Conservation (phyloP, 2,797 vertebrate species). For the Graptemys geographica region DNA sequence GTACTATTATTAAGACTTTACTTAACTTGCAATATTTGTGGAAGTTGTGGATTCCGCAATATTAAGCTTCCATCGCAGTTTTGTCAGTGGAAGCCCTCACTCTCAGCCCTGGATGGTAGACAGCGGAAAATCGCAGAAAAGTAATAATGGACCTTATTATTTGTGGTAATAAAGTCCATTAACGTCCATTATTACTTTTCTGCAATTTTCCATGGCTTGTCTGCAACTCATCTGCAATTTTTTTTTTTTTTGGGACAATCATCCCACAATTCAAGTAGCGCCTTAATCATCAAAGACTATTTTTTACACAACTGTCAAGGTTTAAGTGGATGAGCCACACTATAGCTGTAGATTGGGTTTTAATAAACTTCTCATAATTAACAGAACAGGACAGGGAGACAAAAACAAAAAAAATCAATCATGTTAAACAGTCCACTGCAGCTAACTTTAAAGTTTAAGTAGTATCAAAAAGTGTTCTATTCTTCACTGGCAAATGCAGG, state of each 20-base stretch:
- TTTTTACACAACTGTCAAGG: background rate
- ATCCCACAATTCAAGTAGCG: background rate
- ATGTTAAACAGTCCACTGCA: background rate
- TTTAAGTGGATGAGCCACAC: background rate
- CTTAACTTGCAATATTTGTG: background rate
- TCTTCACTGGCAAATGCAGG: background rate
- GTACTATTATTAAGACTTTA: background rate
- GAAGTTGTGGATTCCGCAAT: background rate
- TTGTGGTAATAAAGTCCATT: no score
- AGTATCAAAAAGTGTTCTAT: background rate
- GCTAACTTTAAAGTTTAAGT: background rate
- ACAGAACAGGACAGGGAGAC: background rate
- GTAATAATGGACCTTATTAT: background rate
- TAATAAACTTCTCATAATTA: background rate
- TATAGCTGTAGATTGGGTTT: no score
- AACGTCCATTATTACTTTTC: background rate
- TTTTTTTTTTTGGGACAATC: background rate
- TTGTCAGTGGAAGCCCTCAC: background rate
- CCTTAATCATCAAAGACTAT: background rate
- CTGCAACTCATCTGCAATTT: background rate
- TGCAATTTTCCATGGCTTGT: background rate
- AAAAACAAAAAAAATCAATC: background rate
- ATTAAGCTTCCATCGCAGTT: background rate
- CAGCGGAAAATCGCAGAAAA: background rate
- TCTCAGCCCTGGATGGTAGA: no score